phyloP scores from a whole-genome alignment of 2,888 invertebrate species.

The Listrodromus nycthemerus region DNA sequence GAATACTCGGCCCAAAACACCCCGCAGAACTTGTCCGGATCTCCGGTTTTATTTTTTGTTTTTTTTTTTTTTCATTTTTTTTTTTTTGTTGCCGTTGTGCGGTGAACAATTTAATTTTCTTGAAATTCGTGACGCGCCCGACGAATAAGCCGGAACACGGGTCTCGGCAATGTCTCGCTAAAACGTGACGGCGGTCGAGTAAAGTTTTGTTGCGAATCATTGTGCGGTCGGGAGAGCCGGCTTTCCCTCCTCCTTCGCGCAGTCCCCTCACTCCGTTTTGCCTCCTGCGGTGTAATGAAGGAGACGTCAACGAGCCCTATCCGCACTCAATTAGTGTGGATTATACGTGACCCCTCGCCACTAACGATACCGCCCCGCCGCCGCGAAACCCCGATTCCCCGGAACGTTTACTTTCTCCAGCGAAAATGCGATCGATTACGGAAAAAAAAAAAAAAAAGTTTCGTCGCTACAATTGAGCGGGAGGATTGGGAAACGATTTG shows the following conservation, averaged over 20 bases:
- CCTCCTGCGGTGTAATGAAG: constrained; percentile 79
- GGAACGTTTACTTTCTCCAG: constrained; percentile 13
- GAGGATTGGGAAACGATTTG: background rate
- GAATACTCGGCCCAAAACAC: constrained; percentile 40
- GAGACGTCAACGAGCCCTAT: constrained; percentile 83
- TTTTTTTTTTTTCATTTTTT: constrained; percentile 25
- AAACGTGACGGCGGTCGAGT: constrained; percentile 65
- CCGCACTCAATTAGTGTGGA: constrained; percentile 83
- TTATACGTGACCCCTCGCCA: constrained; percentile 73
- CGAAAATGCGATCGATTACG: background rate
- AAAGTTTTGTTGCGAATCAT: constrained; percentile 68
- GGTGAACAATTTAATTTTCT: constrained; percentile 60
- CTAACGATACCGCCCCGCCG: constrained; percentile 60
- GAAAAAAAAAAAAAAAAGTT: background rate
- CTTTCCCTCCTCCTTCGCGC: constrained; percentile 43
- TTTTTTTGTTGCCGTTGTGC: constrained; percentile 34
- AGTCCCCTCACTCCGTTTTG: constrained; percentile 55
- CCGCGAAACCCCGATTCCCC: constrained; percentile 9
- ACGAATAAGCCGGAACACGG: constrained; percentile 42
- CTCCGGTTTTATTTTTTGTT: background rate
- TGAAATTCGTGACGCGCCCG: constrained; percentile 55
- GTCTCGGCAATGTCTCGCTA: constrained; percentile 38
- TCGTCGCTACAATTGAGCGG: background rate
- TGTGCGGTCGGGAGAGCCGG: constrained; percentile 64
- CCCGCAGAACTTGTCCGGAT: constrained; percentile 45